These are phyloP conservation scores for Esox lucius DNA, from an alignment of 2,797 vertebrate species.

Conservation along the genomic window DNA sequence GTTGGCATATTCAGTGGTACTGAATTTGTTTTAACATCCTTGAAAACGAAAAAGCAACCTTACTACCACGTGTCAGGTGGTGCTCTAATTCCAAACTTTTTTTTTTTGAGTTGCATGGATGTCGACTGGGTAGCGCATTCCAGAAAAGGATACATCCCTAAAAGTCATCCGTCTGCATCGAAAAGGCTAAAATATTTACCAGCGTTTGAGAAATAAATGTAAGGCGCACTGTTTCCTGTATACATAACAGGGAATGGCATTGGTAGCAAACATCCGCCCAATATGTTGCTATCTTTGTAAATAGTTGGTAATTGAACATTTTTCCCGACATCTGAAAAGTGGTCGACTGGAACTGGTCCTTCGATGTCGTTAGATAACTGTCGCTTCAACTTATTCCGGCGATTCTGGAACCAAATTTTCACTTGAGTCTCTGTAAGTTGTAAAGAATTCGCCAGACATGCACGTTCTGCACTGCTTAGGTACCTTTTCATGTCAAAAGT, in stretches of 20 bases:
- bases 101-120: constrained; percentile 20
- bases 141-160: constrained; percentile 8
- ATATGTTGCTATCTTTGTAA: constrained; percentile 77
- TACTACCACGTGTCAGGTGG: constrained; percentile 5
- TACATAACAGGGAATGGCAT: constrained; percentile 81
- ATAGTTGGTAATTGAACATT: constrained; percentile 70
- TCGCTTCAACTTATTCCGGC: constrained; percentile 80
- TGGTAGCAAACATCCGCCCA: constrained; percentile 80
- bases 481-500: constrained; percentile 82
- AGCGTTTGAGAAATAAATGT: constrained; percentile 79
- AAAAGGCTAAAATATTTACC: constrained; percentile 81
- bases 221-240: constrained; percentile 75
- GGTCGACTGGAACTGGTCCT: constrained; percentile 56
- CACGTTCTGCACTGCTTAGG: constrained; percentile 85
- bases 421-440: constrained; percentile 81
- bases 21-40: not conserved
- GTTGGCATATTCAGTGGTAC: constrained; percentile 1
- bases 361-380: constrained; percentile 75
- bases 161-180: constrained; percentile 73
- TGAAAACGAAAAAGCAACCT: not conserved
- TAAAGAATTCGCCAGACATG: constrained; percentile 81
- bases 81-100: not conserved
- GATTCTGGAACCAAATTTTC: constrained; percentile 84
- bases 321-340: constrained; percentile 61
- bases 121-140: constrained; percentile 1